phyloP scores from a whole-genome alignment of 2,888 invertebrate genomes.

The Plebejus argus region DNA sequence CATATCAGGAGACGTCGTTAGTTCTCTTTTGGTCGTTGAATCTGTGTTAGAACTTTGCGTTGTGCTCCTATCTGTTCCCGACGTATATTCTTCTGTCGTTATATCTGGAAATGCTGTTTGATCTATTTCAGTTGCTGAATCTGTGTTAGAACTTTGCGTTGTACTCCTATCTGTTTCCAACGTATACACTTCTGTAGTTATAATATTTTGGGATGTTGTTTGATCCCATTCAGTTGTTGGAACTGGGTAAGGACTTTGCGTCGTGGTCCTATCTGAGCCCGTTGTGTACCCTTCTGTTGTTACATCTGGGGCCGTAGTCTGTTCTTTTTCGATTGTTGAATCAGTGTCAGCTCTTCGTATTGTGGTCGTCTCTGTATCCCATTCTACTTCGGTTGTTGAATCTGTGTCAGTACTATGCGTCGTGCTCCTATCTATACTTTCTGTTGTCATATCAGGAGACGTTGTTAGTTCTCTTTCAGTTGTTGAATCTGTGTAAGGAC shows the following conservation, averaged over 20 bases:
- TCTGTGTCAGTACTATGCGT: background rate
- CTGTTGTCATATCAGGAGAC: background rate
- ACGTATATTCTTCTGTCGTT: no score
- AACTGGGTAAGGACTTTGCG: background rate
- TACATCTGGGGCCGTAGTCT: background rate
- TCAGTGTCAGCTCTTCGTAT: background rate
- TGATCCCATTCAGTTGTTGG: background rate
- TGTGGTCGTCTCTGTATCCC: background rate
- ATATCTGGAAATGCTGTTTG: no score
- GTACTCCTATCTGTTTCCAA: no score
- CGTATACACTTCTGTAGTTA: no score
- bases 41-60: no score
- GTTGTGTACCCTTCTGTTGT: background rate
- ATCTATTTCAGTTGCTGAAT: no score
- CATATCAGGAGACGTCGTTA: no score
- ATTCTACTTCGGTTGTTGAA: background rate
- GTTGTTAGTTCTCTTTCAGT: slow-evolving; percentile 11
- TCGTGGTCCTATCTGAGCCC: background rate
- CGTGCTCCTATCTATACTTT: background rate
- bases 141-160: no score
- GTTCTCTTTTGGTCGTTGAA: no score
- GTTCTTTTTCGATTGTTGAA: slow-evolving; percentile 11
- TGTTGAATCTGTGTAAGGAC: background rate
- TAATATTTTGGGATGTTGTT: background rate
- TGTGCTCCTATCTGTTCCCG: no score